phyloP scores from a whole-genome alignment of 1,140 invertebrate genomes.

The Solenopsis invicta region DNA sequence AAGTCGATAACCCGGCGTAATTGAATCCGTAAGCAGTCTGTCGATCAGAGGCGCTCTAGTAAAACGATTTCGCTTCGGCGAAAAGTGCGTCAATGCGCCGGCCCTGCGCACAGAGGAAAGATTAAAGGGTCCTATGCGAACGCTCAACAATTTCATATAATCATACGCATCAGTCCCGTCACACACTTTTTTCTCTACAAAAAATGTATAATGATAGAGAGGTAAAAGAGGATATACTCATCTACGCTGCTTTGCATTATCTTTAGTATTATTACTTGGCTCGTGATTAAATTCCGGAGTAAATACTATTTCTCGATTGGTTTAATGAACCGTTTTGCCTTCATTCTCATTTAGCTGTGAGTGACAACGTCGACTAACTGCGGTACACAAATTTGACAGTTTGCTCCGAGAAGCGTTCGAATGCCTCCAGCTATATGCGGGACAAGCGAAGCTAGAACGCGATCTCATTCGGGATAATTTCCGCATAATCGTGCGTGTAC shows the following conservation, averaged over 20 bases:
- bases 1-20: constrained; percentile 76
- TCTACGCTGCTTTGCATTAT: constrained; percentile 4
- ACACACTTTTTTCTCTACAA: constrained; percentile 40
- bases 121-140: constrained; percentile 46
- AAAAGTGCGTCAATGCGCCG: constrained; percentile 59
- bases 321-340: constrained; percentile 12
- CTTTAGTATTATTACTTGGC: background rate
- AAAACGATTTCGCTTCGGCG: constrained; percentile 42
- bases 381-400: background rate
- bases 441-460: constrained; percentile 11
- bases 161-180: constrained; percentile 42
- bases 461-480: constrained; percentile 55
- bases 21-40: constrained; percentile 76
- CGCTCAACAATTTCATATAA: constrained; percentile 65
- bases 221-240: background rate
- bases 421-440: background rate
- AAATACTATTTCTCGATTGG: background rate
- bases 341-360: background rate
- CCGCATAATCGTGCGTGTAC: constrained; percentile 55
- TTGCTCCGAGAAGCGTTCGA: constrained; percentile 3
- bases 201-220: constrained; percentile 40
- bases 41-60: constrained; percentile 66
- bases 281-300: constrained; percentile 12
- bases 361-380: background rate
- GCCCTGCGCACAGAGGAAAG: constrained; percentile 1